phyloP scores from a whole-genome alignment of 2,888 invertebrate genomes.

The Rugalucina vietnamica region DNA sequence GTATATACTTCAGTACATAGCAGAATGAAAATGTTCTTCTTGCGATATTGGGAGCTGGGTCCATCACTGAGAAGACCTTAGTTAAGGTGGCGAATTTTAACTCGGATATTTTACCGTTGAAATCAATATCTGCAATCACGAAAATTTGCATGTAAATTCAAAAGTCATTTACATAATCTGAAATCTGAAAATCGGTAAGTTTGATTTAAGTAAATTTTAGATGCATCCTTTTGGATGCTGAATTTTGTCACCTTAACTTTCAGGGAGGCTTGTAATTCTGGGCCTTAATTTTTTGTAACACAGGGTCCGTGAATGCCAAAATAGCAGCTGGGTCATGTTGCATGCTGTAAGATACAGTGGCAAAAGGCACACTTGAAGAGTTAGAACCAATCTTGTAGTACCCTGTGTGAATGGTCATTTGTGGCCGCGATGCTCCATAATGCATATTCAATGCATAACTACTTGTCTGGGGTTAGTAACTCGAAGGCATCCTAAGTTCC shows the following conservation, averaged over 20 bases:
- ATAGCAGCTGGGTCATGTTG: slow-evolving; percentile 81
- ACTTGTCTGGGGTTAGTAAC: no score
- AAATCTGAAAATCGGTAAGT: no score
- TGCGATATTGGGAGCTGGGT: slow-evolving; percentile 80
- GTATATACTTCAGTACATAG: slow-evolving; percentile 42
- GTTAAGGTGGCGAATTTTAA: slow-evolving; percentile 53
- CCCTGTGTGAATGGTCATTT: slow-evolving; percentile 81
- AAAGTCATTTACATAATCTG: no score
- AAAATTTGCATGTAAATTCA: no score
- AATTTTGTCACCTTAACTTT: no score
- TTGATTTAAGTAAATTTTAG: no score
- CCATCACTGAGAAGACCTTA: slow-evolving; percentile 73
- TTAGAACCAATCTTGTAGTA: slow-evolving; percentile 70
- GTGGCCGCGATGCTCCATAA: slow-evolving; percentile 79
- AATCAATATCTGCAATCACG: no score
- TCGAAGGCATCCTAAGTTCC: no score
- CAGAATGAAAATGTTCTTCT: slow-evolving; percentile 82
- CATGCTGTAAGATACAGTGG: slow-evolving; percentile 77
- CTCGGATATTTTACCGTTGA: slow-evolving; percentile 25
- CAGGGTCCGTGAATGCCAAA: slow-evolving; percentile 82
- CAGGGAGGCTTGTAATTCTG: no score
- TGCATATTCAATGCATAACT: slow-evolving; percentile 81
- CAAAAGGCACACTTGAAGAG: slow-evolving; percentile 55
- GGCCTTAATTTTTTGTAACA: slow-evolving; percentile 49
- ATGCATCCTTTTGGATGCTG: no score